Evolutionary conservation across 2,113 vertebrate species (phyloP).

Genomic region (Pachycephala philippinensis): DNA sequence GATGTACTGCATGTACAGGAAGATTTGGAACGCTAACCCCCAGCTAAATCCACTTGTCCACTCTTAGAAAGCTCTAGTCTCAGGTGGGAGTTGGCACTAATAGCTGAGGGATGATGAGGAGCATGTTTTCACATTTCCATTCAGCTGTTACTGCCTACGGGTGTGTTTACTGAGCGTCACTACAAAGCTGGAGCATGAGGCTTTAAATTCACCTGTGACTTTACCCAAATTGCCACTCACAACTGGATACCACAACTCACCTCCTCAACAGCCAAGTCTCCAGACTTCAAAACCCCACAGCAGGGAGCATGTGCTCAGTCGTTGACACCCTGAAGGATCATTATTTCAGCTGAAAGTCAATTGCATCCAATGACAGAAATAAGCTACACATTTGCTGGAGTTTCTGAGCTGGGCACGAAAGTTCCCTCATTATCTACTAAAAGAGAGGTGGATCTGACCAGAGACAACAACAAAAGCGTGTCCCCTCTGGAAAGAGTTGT

Average conservation of each 20-base stretch:
- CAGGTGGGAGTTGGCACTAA: background rate
- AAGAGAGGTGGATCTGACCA: background rate
- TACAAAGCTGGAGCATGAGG: background rate
- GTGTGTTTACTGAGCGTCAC: background rate
- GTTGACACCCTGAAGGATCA: background rate
- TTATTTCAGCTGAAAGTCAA: background rate
- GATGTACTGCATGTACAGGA: background rate
- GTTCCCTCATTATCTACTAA: background rate
- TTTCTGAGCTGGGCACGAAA: background rate
- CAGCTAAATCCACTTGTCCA: background rate
- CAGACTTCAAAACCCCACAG: background rate
- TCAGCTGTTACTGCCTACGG: background rate
- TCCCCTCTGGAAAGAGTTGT: background rate
- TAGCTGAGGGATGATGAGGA: background rate
- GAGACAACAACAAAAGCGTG: background rate
- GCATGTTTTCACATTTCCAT: background rate
- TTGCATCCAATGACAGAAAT: background rate
- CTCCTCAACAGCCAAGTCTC: background rate
- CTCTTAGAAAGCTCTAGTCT: background rate
- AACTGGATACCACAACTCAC: background rate
- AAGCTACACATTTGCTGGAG: background rate
- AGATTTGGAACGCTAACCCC: background rate
- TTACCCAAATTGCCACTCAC: background rate
- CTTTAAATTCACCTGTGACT: background rate
- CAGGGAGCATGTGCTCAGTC: background rate